Evolutionary conservation across 1,140 invertebrate species (phyloP), one percentile per base, ranked within the genome.

Genomic region (Psilanteris sp.): DNA sequence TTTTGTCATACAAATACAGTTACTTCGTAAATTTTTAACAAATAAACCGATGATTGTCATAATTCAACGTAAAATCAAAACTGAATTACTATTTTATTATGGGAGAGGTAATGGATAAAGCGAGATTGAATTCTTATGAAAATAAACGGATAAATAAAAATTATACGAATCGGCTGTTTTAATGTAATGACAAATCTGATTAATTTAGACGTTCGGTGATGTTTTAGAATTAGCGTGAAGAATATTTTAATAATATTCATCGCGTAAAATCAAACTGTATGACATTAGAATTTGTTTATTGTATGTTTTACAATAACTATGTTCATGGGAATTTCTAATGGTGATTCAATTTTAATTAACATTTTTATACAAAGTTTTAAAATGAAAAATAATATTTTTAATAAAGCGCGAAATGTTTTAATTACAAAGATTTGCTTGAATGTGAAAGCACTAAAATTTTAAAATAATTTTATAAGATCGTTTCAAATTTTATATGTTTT

Each of bases 131-230:
- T n/a, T n/a, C n/a, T n/a, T n/a, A n/a, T n/a, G n/a, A n/a, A n/a
- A n/a, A n/a, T n/a, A n/a, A n/a, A n/a, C n/a, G n/a, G n/a, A n/a
- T n/a, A n/a, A n/a, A n/a, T n/a, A n/a, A 29, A 34, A 50, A 34
- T 10, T n/a, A 22, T 34, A 31, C 31, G 24, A 41, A 57, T 68
- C 31, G 50, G 52, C 41, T 43, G 46, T 43, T 44, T 68, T 48
- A 10, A 18, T 48, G 48, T 64, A 79, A 72, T 20, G 62, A 72
- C 57, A 79, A 66, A 76, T 74, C 59, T 77, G 68, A 39, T 27
- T 59, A 7, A 50, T 57, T 57, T 32, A 31, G 24, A 27, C 15
- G 43, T 34, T 29, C n/a, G 46, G 44, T 44, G 36, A 57, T 37
- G 13, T 70, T 11, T 48, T 43, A 70, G 44, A 50, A 9, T 15